Base-by-base conservation (phyloP, 2,113 vertebrate genomes). In the Willisornis vidua region DNA sequence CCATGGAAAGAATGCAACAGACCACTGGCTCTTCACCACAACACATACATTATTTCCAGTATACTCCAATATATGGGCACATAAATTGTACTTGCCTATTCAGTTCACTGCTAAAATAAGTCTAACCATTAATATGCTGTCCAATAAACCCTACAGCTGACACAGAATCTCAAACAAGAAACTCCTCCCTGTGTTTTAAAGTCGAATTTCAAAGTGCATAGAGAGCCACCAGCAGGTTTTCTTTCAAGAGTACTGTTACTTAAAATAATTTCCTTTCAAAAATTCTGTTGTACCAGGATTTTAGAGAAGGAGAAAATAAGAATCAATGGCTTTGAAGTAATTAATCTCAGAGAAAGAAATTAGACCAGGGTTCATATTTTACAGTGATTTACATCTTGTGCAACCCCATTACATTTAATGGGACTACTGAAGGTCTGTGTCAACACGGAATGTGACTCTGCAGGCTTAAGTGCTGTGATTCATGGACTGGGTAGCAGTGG, bases 351-450 rank as follows among this genome's bases (percentile, higher is more conserved):
- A 61, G 74, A 78, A 87, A 89, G 37, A 94, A 92, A 96, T 95
- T 43, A 93, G 74, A 96, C 59, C 71, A 85, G 74, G 46, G 51
- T 81, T 94, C 74, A 68, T 95, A 95, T 92, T 92, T 95, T 93
- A 94, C 66, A 88, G 59, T 95, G 94, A 95, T 94, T 96, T 96
- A 93, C 94, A 94, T 94, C 94, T 93, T 75, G 51, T 83, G 89
- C 81, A 96, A 88, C 89, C 89, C 71, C 58, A 81, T 92, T 94
- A 94, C 37, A 75, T 89, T 94, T 95, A 94, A 96, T 85, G 63
- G 59, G 91, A 79, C 87, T 92, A 77, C 75, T 93, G 91, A 94
- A 88, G 71, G 81, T 92, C 89, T 94, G 51, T 82, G 84, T 96
- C 86, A 96, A 92, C 89, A 86, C n/a, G 51, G 93, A 94, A 96